Evolutionary conservation across 2,113 vertebrate genomes (phyloP).

Genomic region (Mormyrus iriodes): DNA sequence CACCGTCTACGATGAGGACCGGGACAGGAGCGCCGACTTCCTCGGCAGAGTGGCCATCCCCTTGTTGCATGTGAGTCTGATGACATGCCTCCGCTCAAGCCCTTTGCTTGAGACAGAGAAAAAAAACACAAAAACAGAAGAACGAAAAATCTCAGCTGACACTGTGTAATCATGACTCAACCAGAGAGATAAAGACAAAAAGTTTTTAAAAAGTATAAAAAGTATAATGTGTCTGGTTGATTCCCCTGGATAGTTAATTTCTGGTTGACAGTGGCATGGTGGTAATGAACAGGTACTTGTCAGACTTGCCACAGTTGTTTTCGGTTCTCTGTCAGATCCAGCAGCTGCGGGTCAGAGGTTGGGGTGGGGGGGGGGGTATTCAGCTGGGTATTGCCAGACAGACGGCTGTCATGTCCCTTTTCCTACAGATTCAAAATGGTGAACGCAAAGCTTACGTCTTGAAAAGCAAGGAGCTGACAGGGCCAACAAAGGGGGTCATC

Average conservation of each 20-base stretch:
- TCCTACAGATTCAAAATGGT: constrained; percentile 99
- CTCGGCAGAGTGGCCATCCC: constrained; percentile 97
- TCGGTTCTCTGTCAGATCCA: constrained; percentile 98
- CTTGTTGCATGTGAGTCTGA: constrained; percentile 86
- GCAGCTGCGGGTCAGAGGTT: constrained; percentile 98
- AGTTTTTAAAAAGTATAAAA: constrained; percentile 36
- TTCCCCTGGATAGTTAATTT: constrained; percentile 99
- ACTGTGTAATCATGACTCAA: background rate
- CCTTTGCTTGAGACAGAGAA: background rate
- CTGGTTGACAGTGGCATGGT: constrained; percentile 88
- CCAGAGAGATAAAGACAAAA: constrained; percentile 31
- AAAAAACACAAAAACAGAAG: background rate
- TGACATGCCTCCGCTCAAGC: constrained; percentile 13
- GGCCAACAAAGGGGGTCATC: constrained; percentile 99
- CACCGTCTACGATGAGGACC: constrained; percentile 94
- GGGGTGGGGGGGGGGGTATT: constrained; percentile 72
- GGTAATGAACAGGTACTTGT: constrained; percentile 99
- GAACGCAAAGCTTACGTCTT: constrained; percentile 99
- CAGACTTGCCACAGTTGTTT: constrained; percentile 99
- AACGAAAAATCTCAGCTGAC: background rate
- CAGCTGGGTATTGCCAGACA: constrained; percentile 93
- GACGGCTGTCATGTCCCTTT: constrained; percentile 99
- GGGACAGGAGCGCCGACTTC: constrained; percentile 93
- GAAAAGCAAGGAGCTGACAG: constrained; percentile 99
- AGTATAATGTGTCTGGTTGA: constrained; percentile 62